These are phyloP conservation scores for Acanthacorydalis orientalis DNA, from an alignment of 2,888 invertebrate genomes.

Conservation along the genomic window DNA sequence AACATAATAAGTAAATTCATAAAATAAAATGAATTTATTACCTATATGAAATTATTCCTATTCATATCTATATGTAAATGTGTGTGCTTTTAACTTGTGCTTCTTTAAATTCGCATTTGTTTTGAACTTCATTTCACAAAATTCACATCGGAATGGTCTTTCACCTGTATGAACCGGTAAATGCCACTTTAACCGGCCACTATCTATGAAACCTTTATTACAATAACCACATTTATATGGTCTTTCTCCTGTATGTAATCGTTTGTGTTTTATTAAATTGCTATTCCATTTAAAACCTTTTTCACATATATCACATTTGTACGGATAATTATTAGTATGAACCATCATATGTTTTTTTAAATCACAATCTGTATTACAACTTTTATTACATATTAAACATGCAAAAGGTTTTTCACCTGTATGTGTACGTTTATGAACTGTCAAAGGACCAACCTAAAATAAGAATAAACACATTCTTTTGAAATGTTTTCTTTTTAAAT, in stretches of 20 bases:
- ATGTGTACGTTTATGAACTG: slow-evolving; percentile 4
- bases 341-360: slow-evolving; percentile 5
- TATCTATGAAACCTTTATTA: background rate
- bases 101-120: slow-evolving; percentile 1
- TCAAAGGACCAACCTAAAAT: background rate
- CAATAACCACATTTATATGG: slow-evolving; percentile 1
- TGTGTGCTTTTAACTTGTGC: background rate
- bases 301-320: background rate
- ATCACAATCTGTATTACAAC: slow-evolving; percentile 4
- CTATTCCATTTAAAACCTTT: slow-evolving; percentile 5
- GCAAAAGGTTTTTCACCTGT: slow-evolving; percentile 4
- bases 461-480: too few relatives aligned
- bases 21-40: too few relatives aligned
- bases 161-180: slow-evolving; percentile 1
- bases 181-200: slow-evolving; percentile 2
- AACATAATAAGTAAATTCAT: too few relatives aligned
- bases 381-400: slow-evolving; percentile 1
- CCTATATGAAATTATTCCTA: too few relatives aligned
- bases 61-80: too few relatives aligned
- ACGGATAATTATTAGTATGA: slow-evolving; percentile 1
- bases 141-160: slow-evolving; percentile 1
- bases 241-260: slow-evolving; percentile 1
- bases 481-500: too few relatives aligned
- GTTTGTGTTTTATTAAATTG: slow-evolving; percentile 1
- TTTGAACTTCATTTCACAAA: slow-evolving; percentile 1